Evolutionary conservation across 2,797 vertebrate species (phyloP).

Genomic region (Aythya fuligula): DNA sequence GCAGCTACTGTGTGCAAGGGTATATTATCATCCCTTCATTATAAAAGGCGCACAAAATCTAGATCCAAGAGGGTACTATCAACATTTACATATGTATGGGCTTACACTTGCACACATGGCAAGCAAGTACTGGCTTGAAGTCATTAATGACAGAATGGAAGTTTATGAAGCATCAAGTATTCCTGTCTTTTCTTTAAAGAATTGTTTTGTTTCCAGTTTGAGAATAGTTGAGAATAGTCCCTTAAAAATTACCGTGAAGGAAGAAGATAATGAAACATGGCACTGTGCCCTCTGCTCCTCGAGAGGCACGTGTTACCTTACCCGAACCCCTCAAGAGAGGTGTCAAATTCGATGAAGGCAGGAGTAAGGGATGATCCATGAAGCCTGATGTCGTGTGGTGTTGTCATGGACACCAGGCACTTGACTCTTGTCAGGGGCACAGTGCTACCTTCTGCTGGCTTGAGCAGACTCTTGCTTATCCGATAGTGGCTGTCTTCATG

Average conservation of each 20-base stretch:
- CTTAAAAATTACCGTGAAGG: neutral
- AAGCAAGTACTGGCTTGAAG: neutral
- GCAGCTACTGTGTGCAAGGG: neutral
- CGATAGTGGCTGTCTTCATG: conserved; percentile 95
- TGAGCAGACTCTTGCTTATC: conserved; percentile 95
- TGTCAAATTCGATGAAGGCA: conserved; percentile 96
- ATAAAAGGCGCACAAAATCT: neutral
- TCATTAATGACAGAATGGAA: neutral
- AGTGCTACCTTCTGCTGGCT: conserved; percentile 95
- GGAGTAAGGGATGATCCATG: conserved; percentile 94
- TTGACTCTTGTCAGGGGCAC: conserved; percentile 97
- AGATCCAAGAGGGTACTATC: neutral
- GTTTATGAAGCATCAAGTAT: neutral
- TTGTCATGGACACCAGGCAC: conserved; percentile 99
- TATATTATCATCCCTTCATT: accelerated
- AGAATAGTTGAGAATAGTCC: neutral
- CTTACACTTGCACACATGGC: neutral
- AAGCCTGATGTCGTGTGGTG: conserved; percentile 96
- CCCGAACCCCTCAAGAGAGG: conserved; percentile 96
- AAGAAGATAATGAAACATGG: neutral
- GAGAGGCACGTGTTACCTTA: conserved; percentile 71
- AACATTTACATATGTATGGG: neutral
- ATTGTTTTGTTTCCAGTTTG: neutral
- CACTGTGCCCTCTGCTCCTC: accelerated
- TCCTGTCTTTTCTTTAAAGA: neutral